Evolutionary conservation across 2,888 invertebrate species (phyloP).

Genomic region (Cantharis flavilabris): DNA sequence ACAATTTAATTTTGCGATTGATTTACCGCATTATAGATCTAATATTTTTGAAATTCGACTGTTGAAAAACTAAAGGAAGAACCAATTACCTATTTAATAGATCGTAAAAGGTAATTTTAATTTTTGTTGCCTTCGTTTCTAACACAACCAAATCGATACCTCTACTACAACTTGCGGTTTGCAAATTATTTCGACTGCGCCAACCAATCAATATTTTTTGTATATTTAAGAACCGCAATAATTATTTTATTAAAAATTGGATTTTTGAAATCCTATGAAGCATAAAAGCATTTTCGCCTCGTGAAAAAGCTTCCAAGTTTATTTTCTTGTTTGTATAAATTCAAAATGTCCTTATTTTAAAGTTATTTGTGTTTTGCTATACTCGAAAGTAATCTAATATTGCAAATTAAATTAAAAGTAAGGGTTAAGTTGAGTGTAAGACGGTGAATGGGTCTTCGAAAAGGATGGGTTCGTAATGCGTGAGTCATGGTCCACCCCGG

Average conservation of each 20-base stretch:
- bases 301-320: neutral
- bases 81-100: constrained; percentile 11
- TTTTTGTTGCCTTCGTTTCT: neutral
- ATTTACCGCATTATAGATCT: constrained; percentile 22
- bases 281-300: neutral
- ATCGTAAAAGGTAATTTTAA: constrained; percentile 7
- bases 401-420: constrained; percentile 26
- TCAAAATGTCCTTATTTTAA: neutral
- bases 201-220: neutral
- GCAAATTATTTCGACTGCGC: neutral
- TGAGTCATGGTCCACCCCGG: constrained; percentile 38
- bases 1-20: constrained; percentile 27
- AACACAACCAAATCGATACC: neutral
- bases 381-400: constrained; percentile 13
- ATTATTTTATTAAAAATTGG: neutral
- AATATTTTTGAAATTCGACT: constrained; percentile 13
- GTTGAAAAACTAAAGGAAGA: constrained; percentile 5
- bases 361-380: neutral
- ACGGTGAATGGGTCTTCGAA: constrained; percentile 20
- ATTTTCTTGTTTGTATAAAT: neutral
- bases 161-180: neutral
- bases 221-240: too few relatives aligned
- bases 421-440: constrained; percentile 30
- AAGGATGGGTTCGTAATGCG: constrained; percentile 34
- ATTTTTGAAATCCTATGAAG: neutral